These are phyloP conservation scores for Lasioglossum oenotherae DNA, from an alignment of 2,888 invertebrate genomes.

Conservation along the genomic window DNA sequence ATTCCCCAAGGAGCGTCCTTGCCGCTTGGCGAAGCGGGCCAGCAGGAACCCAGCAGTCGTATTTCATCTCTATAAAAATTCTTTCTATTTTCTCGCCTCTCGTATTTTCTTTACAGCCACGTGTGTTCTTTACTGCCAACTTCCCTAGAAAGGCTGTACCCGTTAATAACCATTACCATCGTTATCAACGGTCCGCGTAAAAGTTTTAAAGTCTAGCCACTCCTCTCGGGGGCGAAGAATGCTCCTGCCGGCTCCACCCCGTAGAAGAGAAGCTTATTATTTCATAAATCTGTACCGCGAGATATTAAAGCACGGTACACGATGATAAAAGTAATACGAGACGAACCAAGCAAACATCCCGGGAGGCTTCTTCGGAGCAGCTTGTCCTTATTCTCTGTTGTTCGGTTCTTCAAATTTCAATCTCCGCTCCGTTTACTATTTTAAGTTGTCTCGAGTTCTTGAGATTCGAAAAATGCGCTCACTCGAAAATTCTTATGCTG, in stretches of 20 bases:
- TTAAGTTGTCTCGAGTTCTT: neutral
- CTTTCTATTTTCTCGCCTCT: neutral
- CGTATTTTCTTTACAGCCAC: neutral
- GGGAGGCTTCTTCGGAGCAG: neutral
- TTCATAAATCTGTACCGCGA: neutral
- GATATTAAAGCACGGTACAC: neutral
- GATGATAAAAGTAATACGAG: constrained; percentile 3
- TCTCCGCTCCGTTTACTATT: neutral
- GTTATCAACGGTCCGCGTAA: neutral
- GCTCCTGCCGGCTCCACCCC: neutral
- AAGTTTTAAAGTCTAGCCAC: neutral
- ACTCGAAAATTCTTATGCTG: neutral
- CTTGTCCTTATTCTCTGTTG: neutral
- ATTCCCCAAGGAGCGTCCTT: neutral
- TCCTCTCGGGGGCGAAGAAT: neutral
- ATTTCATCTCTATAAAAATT: neutral
- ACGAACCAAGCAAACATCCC: neutral
- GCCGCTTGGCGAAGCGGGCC: neutral
- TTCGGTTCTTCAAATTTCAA: neutral
- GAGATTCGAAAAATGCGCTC: neutral
- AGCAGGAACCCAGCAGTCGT: neutral
- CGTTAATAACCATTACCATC: constrained; percentile 12
- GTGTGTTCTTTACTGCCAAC: neutral
- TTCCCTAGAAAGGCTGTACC: neutral
- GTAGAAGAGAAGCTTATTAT: neutral